A percentile compares a stretch with the other conserved stretches of the same genome.
These are phyloP conservation scores for Conchocele bisecta DNA, from an alignment of 2,888 invertebrate genomes.

Conservation along the genomic window DNA sequence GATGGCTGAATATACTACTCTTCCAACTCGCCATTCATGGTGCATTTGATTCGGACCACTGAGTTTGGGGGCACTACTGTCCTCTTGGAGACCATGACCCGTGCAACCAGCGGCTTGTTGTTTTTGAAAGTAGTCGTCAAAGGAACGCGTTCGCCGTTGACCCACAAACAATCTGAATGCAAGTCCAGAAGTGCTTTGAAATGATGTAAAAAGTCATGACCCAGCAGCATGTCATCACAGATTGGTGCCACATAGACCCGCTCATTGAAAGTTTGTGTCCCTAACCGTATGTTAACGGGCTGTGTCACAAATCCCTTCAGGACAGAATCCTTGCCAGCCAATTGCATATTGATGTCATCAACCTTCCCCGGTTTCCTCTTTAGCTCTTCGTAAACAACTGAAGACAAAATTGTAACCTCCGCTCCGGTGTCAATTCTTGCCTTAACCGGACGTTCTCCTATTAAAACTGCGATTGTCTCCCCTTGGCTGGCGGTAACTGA, in stretches of 20 bases:
- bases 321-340: constrained; percentile 23
- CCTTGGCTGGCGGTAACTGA: no score
- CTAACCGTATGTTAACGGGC: constrained; percentile 9
- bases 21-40: background rate
- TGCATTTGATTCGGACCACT: constrained; percentile 1
- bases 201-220: background rate
- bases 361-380: constrained; percentile 13
- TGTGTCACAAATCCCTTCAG: constrained; percentile 14
- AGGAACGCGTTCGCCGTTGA: constrained; percentile 18
- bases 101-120: background rate
- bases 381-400: constrained; percentile 15
- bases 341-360: constrained; percentile 11
- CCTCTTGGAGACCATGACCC: background rate
- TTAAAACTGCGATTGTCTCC: no score
- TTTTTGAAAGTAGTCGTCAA: constrained; percentile 4
- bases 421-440: constrained; percentile 22
- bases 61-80: constrained; percentile 26
- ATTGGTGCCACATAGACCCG: constrained; percentile 20
- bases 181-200: constrained; percentile 1
- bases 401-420: constrained; percentile 24
- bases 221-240: constrained; percentile 18
- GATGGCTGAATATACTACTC: constrained; percentile 15
- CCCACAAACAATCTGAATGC: constrained; percentile 12
- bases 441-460: no score
- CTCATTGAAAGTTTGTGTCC: constrained; percentile 1